Evolutionary conservation across 1,140 invertebrate species (phyloP).

Genomic region (Tetraneura akinire): DNA sequence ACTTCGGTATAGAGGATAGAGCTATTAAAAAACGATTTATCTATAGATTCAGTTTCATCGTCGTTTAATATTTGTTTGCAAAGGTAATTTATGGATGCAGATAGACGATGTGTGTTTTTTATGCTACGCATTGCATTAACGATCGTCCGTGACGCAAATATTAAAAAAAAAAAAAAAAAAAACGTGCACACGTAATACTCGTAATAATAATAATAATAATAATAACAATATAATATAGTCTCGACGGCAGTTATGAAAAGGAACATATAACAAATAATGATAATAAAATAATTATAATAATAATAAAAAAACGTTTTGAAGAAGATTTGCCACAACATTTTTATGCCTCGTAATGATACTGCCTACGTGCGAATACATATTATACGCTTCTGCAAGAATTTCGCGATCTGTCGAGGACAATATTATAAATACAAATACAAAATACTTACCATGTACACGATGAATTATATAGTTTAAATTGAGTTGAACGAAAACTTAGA

Average conservation of each 20-base stretch:
- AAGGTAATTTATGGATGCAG: too few relatives aligned
- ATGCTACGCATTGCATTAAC: neutral
- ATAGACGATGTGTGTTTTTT: neutral
- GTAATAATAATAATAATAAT: too few relatives aligned
- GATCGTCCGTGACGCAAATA: neutral
- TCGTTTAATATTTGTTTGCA: too few relatives aligned
- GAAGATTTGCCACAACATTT: conserved; percentile 19
- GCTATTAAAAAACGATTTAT: too few relatives aligned
- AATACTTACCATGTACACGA: too few relatives aligned
- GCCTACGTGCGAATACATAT: neutral
- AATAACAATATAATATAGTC: neutral
- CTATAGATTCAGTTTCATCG: neutral
- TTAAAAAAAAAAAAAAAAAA: conserved; percentile 15
- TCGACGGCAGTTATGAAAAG: neutral
- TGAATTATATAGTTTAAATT: too few relatives aligned
- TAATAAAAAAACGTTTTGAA: conserved; percentile 21
- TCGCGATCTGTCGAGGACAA: neutral
- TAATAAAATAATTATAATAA: too few relatives aligned
- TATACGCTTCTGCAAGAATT: neutral
- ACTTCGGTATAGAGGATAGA: too few relatives aligned
- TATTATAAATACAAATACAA: too few relatives aligned
- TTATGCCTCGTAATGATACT: neutral
- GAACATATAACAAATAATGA: too few relatives aligned
- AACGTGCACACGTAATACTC: too few relatives aligned
- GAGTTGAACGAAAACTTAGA: too few relatives aligned